Evolutionary conservation across 2,888 invertebrate genomes (phyloP), one percentile per base, ranked within the genome.

Genomic region (Neoscelio sp.): DNA sequence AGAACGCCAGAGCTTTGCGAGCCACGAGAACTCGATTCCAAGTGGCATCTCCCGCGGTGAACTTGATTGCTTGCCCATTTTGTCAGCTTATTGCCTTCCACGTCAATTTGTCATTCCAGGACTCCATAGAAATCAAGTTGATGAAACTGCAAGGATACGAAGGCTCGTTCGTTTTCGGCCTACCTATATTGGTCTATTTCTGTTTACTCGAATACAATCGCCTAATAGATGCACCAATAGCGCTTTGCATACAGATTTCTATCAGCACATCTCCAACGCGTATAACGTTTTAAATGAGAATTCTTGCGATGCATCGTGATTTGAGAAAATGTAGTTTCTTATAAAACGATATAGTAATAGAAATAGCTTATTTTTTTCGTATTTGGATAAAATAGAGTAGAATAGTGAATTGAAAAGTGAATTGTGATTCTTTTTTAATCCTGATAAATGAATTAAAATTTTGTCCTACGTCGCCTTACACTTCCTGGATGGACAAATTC

Each of bases 71-170:
- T 76, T 77, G 79, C 68, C 81, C 83, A 81, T 85, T 85, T 84
- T 83, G 83, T 85, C 82, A 83, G 83, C 81, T 85, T 84, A 85
- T 84, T 85, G 83, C 82, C 81, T 79, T 80, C 77, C 77, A 81
- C 78, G 82, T 85, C 83, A 82, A 83, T 85, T 85, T 84, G 85
- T 85, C 85, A 83, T 85, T 84, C 78, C 77, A 64, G 74, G 44
- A 71, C 78, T 73, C 82, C 79, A 78, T 79, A 81, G 83, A 82
- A 79, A 83, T 78, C 79, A 73, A 79, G 40, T 20, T 62, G 54
- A 52, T 40, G 62, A 44, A 75, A 58, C 68, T 68, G 42, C 67
- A 54, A 65, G 65, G 40, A 23, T 23, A 4, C 23, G 23, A 33
- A 58, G 42, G 10, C 60, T 42, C 23, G 67, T 33, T 50, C 50